Evolutionary conservation across 2,888 invertebrate species (phyloP).

Genomic region (Idaea aversata): DNA sequence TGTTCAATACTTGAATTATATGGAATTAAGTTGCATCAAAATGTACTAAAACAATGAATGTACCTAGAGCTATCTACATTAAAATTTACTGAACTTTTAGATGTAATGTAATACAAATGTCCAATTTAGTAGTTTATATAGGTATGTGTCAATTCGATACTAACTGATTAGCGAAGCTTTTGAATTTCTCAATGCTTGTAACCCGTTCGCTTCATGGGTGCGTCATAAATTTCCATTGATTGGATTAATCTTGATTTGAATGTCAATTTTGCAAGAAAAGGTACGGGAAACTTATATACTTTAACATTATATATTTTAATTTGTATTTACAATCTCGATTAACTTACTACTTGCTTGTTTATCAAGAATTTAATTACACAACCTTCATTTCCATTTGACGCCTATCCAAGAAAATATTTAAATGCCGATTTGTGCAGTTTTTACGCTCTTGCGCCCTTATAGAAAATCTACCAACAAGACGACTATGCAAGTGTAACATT

Average conservation of each 20-base stretch:
- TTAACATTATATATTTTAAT: slow-evolving; percentile 41
- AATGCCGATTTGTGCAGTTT: slow-evolving; percentile 4
- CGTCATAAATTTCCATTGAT: slow-evolving; percentile 81
- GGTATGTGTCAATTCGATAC: too few species aligned
- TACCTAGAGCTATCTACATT: not conserved
- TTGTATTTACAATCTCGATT: slow-evolving; percentile 58
- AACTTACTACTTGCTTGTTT: slow-evolving; percentile 37
- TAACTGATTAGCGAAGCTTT: slow-evolving; percentile 63
- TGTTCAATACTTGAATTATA: slow-evolving; percentile 8
- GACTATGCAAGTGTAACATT: slow-evolving; percentile 25
- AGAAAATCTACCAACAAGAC: slow-evolving; percentile 7
- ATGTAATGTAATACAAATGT: too few species aligned
- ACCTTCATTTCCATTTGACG: not conserved
- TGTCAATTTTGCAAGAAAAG: slow-evolving; percentile 75
- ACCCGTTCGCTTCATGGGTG: slow-evolving; percentile 64
- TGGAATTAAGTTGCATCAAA: slow-evolving; percentile 12
- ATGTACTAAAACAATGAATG: slow-evolving; percentile 10
- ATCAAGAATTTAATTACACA: not conserved
- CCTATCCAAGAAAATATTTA: not conserved
- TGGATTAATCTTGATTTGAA: slow-evolving; percentile 81
- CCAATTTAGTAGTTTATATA: too few species aligned
- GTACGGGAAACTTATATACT: slow-evolving; percentile 40
- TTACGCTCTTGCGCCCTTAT: slow-evolving; percentile 11
- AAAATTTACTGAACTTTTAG: too few species aligned
- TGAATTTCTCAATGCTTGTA: slow-evolving; percentile 68